Conservation (phyloP, 2,888 invertebrate species). For the Ditylenchus weischeri region DNA sequence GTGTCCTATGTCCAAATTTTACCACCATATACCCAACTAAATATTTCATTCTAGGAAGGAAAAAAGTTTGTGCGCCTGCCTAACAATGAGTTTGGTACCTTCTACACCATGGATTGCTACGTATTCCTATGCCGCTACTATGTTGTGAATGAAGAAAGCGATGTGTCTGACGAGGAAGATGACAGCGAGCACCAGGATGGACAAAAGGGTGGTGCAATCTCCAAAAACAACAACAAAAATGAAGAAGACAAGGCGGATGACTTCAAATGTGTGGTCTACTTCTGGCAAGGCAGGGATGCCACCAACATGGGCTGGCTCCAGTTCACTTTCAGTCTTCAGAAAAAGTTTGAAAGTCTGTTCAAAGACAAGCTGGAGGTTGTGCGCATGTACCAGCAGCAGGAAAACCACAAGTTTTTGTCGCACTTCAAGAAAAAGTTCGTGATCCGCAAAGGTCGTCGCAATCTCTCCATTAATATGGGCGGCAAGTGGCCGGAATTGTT, state of each 20-base stretch:
- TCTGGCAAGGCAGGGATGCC: constrained; percentile 95
- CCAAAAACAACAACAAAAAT: constrained; percentile 12
- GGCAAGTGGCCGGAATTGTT: constrained; percentile 75
- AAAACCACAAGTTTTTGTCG: constrained; percentile 94
- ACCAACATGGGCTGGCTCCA: constrained; percentile 99
- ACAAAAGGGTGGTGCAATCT: not conserved
- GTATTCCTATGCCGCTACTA: constrained; percentile 96
- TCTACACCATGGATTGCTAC: constrained; percentile 91
- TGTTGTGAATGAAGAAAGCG: constrained; percentile 68
- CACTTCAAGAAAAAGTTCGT: constrained; percentile 92
- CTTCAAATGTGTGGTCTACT: constrained; percentile 94
- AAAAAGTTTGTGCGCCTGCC: constrained; percentile 94
- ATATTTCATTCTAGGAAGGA: constrained; percentile 68
- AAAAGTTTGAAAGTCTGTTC: constrained; percentile 81
- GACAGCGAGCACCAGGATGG: constrained; percentile 18
- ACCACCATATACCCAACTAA: not conserved
- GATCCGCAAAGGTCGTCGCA: constrained; percentile 73
- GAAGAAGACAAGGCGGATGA: constrained; percentile 61
- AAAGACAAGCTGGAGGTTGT: constrained; percentile 82
- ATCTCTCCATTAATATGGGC: constrained; percentile 36
- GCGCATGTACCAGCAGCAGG: constrained; percentile 94
- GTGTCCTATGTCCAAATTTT: no score
- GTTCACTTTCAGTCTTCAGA: constrained; percentile 83
- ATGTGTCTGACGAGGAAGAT: constrained; percentile 39
- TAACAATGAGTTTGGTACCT: constrained; percentile 82